These are phyloP conservation scores for Oncorhynchus mykiss DNA, from an alignment of 2,113 vertebrate genomes.

Conservation along the genomic window DNA sequence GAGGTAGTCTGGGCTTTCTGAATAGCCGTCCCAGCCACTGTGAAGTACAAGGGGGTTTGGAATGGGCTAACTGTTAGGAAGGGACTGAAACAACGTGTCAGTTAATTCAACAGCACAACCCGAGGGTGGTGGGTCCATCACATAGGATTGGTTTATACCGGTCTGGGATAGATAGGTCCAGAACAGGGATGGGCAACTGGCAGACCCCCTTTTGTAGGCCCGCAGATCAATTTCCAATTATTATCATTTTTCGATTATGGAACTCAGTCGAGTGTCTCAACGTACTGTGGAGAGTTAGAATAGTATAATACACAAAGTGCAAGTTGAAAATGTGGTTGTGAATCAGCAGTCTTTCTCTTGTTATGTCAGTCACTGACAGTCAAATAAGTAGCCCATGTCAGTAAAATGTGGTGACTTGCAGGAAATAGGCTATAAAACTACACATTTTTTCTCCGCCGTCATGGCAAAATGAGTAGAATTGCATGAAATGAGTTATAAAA, in stretches of 20 bases:
- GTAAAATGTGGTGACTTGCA: too few species aligned
- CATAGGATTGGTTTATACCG: background rate
- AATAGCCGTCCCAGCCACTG: slow-evolving; percentile 83
- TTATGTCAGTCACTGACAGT: too few species aligned
- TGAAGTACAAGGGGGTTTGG: slow-evolving; percentile 80
- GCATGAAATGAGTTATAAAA: too few species aligned
- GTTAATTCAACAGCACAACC: background rate
- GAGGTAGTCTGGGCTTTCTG: slow-evolving; percentile 83
- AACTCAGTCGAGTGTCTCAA: too few species aligned
- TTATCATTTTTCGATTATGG: too few species aligned
- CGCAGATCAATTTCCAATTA: too few species aligned
- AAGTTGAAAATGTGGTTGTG: slow-evolving; percentile 73
- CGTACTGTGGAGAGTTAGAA: slow-evolving; percentile 85
- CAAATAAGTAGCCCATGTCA: too few species aligned
- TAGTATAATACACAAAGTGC: slow-evolving; percentile 80
- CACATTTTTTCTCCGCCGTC: too few species aligned
- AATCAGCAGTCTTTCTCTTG: too few species aligned
- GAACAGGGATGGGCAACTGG: slow-evolving; percentile 84
- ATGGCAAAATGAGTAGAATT: too few species aligned
- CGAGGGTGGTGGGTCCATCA: slow-evolving; percentile 25
- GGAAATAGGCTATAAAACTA: too few species aligned
- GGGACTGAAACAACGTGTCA: slow-evolving; percentile 28
- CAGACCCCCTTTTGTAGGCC: slow-evolving; percentile 98
- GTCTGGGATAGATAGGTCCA: slow-evolving; percentile 15
- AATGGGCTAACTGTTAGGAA: slow-evolving; percentile 66